Evolutionary conservation across 2,888 invertebrate genomes (phyloP), one percentile per base, ranked within the genome.

Genomic region (Scaptomyza reducta): DNA sequence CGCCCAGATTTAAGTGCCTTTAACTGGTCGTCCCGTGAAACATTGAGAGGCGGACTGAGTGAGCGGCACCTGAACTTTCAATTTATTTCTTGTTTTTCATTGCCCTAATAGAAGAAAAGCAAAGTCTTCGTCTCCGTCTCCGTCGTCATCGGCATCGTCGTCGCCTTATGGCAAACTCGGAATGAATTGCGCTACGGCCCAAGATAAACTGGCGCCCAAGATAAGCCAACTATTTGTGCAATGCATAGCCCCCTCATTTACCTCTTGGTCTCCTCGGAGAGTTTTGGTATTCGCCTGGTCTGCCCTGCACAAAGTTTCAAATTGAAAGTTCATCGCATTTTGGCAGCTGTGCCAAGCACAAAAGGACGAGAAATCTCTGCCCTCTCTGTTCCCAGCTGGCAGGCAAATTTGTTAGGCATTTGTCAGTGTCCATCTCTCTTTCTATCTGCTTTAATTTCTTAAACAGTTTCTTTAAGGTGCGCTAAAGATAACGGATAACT

Each of bases 281-380:
- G 40, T 40, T 31, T 31, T 33, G 22, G 38, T 35, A 56, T 53
- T 57, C 27, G 42, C 47, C 33, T 29, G 14, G 18, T 7, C 10
- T 31, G 61, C 33, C 33, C 47, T 45, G 33, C 14, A 57, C 45
- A 70, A 80, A 81, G 55, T 83, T 83, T 71, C 65, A 62, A 83
- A 77, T 86, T 80, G 84, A 83, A 81, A 86, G 84, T 77, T 86
- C 58, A 64, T 65, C 71, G 71, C 66, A 66, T 79, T 71, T 77
- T 68, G 77, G 65, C 77, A 70, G 63, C 61, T 70, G 70, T 57
- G 56, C 45, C 42, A 49, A 10, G 16, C 22, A 33, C 25, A 42
- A 51, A 22, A 2, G 22, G 60, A 18, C 29, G 47, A 58, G 10
- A 13, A 40, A 10, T 16, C 16, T 16, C 40, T 10, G 22, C 22